phyloP scores from a whole-genome alignment of 2,797 vertebrate genomes.

The Amphiprion clarkii region DNA sequence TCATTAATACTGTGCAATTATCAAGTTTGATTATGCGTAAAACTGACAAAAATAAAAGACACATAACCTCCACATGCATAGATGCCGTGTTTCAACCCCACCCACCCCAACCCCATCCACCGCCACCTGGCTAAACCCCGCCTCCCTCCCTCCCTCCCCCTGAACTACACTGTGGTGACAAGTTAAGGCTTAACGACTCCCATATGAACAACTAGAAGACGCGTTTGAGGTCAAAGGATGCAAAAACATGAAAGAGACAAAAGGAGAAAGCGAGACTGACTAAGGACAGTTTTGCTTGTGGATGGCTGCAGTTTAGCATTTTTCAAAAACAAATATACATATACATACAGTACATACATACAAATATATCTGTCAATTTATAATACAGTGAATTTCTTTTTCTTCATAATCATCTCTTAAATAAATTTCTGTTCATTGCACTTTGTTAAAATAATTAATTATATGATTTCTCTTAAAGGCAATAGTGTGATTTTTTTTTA shows the following conservation, averaged over 20 bases:
- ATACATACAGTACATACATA: constrained; percentile 77
- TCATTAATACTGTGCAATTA: constrained; percentile 85
- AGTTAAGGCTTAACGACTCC: constrained; percentile 46
- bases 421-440: constrained; percentile 88
- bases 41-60: constrained; percentile 47
- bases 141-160: too few relatives aligned
- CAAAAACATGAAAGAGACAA: constrained; percentile 50
- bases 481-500: constrained; percentile 86
- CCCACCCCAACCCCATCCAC: not conserved
- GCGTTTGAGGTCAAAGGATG: constrained; percentile 72
- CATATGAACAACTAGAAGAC: constrained; percentile 35
- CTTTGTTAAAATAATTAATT: constrained; percentile 90
- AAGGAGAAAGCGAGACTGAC: constrained; percentile 46
- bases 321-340: constrained; percentile 78
- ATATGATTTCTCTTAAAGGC: constrained; percentile 85
- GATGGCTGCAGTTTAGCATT: constrained; percentile 70
- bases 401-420: constrained; percentile 88
- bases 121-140: not conserved
- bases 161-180: constrained; percentile 33
- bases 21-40: constrained; percentile 78
- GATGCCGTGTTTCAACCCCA: constrained; percentile 30
- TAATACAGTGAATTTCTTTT: constrained; percentile 80
- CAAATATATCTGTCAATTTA: constrained; percentile 86
- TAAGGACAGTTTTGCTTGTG: constrained; percentile 65
- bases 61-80: constrained; percentile 61